These are phyloP conservation scores for Cantharis rustica DNA, from an alignment of 2,888 invertebrate species.

Conservation along the genomic window DNA sequence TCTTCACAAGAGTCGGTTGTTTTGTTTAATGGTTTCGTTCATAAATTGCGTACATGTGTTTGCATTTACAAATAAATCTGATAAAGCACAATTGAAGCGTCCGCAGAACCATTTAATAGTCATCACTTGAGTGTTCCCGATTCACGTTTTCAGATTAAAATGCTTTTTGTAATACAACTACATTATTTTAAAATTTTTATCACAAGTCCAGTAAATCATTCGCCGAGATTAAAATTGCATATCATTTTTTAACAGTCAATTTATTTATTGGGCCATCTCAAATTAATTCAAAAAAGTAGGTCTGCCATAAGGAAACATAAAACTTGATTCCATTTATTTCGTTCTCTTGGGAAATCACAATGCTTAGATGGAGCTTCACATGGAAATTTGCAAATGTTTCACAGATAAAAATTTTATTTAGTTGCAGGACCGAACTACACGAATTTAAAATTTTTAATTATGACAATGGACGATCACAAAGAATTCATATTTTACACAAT, in stretches of 20 bases:
- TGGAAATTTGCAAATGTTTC: background rate
- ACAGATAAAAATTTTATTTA: background rate
- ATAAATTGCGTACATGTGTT: conserved; percentile 8
- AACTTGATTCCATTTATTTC: background rate
- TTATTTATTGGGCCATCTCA: background rate
- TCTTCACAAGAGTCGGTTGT: background rate
- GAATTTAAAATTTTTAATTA: too few relatives aligned
- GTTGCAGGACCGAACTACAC: background rate
- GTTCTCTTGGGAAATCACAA: background rate
- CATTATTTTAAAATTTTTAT: conserved; percentile 12
- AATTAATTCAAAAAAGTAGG: background rate
- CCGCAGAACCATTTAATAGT: conserved; percentile 19
- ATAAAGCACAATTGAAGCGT: conserved; percentile 17
- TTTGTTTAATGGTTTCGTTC: conserved; percentile 6
- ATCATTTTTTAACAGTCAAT: background rate
- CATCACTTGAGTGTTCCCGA: conserved; percentile 15
- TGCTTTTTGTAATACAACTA: conserved; percentile 18
- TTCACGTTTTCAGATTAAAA: conserved; percentile 18
- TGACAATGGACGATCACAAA: too few relatives aligned
- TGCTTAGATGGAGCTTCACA: background rate
- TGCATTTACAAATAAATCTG: conserved; percentile 20
- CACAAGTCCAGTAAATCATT: background rate
- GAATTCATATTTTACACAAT: too few relatives aligned
- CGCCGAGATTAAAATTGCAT: background rate
- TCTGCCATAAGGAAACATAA: background rate